phyloP scores from a whole-genome alignment of 1,140 invertebrate genomes.

The Brachystomella parvula region DNA sequence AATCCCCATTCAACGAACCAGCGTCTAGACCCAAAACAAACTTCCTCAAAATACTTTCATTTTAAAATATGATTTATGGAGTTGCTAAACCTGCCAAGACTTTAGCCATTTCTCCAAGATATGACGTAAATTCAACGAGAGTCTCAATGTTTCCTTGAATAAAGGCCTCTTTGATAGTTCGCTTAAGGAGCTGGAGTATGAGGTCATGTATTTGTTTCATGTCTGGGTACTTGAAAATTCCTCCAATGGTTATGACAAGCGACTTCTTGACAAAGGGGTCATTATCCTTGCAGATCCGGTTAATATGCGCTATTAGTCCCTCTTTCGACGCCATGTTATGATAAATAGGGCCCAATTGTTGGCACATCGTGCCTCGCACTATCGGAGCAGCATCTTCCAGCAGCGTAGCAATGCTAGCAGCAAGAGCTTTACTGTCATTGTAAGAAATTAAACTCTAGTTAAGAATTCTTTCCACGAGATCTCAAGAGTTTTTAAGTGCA shows the following conservation, averaged over 20 bases:
- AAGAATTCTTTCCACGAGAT: not conserved
- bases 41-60: not conserved
- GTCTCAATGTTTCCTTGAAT: conserved; percentile 8
- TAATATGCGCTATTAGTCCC: conserved; percentile 1
- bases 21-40: conserved; percentile 13
- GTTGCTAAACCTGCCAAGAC: conserved; percentile 9
- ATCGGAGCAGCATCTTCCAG: conserved; percentile 7
- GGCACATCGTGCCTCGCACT: conserved; percentile 15
- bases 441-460: not conserved
- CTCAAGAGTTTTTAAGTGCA: not conserved
- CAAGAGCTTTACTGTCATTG: not conserved
- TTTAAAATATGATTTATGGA: not conserved
- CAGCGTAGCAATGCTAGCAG: conserved; percentile 16
- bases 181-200: conserved; percentile 23
- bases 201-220: conserved; percentile 16
- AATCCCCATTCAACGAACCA: conserved; percentile 6
- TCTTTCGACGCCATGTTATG: conserved; percentile 17
- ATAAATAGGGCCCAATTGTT: conserved; percentile 16
- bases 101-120: conserved; percentile 21
- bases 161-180: conserved; percentile 25
- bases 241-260: not conserved
- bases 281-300: not conserved
- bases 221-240: conserved; percentile 2
- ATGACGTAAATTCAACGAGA: conserved; percentile 23
- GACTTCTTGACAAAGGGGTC: conserved; percentile 8